These are phyloP conservation scores for Phymorhynchus buccinoides DNA, from an alignment of 1,140 invertebrate genomes.

Conservation along the genomic window DNA sequence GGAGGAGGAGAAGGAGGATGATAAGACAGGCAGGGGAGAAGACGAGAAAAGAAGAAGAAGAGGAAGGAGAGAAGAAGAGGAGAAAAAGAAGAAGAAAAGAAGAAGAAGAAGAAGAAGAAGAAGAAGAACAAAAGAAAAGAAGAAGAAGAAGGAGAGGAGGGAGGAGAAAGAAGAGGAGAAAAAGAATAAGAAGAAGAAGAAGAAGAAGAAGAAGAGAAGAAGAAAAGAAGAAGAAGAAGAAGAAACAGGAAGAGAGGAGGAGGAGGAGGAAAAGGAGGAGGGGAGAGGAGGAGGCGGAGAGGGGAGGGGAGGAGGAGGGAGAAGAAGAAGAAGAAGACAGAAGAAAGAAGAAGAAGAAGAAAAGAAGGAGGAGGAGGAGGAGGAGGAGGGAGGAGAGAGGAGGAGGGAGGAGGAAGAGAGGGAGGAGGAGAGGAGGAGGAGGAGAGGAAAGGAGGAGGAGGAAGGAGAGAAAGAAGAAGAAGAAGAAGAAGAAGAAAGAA, in stretches of 20 bases:
- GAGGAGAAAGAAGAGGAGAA: background rate
- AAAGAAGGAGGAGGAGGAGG: background rate
- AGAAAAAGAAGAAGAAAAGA: background rate
- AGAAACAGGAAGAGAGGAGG: too few species aligned
- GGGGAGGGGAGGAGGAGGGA: too few species aligned
- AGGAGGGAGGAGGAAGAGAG: background rate
- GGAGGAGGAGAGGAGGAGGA: background rate
- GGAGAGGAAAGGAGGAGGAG: background rate
- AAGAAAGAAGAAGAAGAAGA: background rate
- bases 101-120: constrained; percentile 17
- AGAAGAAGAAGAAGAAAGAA: background rate
- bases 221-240: background rate
- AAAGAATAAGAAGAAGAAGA: background rate
- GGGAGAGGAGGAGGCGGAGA: too few species aligned
- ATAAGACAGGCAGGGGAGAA: background rate
- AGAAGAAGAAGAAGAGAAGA: background rate
- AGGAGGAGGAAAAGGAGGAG: too few species aligned
- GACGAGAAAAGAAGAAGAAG: background rate
- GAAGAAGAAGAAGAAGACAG: too few species aligned
- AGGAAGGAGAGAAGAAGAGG: background rate
- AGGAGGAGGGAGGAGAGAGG: background rate
- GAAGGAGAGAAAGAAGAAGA: background rate
- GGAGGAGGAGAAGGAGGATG: background rate
- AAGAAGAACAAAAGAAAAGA: background rate
- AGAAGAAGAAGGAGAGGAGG: background rate